phyloP scores from a whole-genome alignment of 2,888 invertebrate genomes.

The Eupithecia vulgata region DNA sequence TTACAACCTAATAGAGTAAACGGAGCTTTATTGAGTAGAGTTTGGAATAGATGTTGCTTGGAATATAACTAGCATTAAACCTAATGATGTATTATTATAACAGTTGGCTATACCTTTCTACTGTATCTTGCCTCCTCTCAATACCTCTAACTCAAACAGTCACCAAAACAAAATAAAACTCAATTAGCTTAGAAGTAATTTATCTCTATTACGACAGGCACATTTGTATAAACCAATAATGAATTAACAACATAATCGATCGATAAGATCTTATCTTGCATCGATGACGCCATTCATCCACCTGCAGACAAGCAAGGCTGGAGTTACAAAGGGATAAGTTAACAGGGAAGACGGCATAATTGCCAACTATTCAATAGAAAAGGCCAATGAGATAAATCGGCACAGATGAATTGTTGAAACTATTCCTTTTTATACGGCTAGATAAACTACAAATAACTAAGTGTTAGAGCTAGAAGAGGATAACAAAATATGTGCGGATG shows the following conservation, averaged over 20 bases:
- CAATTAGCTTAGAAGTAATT: conserved; percentile 8
- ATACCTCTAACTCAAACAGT: background rate
- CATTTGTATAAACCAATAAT: conserved; percentile 40
- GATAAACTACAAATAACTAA: background rate
- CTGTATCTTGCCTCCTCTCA: background rate
- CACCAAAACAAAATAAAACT: conserved; percentile 8
- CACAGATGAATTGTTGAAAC: background rate
- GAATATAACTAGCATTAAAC: background rate
- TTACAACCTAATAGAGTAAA: conserved; percentile 2
- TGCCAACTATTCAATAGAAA: conserved; percentile 7
- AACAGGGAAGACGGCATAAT: conserved; percentile 10
- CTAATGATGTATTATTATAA: background rate
- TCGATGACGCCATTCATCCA: conserved; percentile 32
- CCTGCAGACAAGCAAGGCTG: conserved; percentile 9
- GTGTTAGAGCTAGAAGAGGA: background rate
- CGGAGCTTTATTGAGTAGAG: background rate
- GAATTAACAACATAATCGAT: conserved; percentile 44
- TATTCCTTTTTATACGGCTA: background rate
- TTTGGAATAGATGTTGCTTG: background rate
- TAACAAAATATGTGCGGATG: background rate
- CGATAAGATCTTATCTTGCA: conserved; percentile 31
- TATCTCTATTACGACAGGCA: conserved; percentile 11
- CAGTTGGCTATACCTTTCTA: background rate
- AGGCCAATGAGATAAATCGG: conserved; percentile 1
- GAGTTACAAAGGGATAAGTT: conserved; percentile 5